Evolutionary conservation across 1,140 invertebrate genomes (phyloP).

Genomic region (Babylonia areolata): DNA sequence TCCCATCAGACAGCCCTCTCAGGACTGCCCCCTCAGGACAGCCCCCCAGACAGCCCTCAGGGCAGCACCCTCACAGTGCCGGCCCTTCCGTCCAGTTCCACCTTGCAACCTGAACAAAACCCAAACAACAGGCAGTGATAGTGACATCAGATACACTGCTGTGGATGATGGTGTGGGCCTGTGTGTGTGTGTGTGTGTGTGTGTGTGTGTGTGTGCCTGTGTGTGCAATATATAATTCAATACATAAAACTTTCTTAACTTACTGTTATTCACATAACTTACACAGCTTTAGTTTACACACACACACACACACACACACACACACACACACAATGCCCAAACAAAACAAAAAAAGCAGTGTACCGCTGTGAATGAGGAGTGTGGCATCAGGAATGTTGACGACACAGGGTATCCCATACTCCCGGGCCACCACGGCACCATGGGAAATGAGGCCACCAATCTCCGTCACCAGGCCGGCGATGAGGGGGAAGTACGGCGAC

Average conservation of each 20-base stretch:
- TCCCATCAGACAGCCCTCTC: slow-evolving; percentile 5
- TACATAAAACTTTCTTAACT: too few species aligned
- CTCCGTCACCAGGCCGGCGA: slow-evolving; percentile 89
- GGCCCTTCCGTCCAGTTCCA: slow-evolving; percentile 11
- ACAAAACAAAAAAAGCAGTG: slow-evolving; percentile 23
- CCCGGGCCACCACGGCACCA: slow-evolving; percentile 90
- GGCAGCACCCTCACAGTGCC: not conserved
- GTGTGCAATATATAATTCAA: too few species aligned
- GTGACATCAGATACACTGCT: too few species aligned
- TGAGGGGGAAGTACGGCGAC: slow-evolving; percentile 90
- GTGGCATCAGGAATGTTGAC: slow-evolving; percentile 85
- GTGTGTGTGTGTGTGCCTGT: too few species aligned
- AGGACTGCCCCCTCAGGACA: not conserved
- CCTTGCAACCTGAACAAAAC: not conserved
- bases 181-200: too few species aligned
- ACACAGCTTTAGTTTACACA: too few species aligned
- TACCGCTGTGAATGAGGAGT: slow-evolving; percentile 82
- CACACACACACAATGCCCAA: not conserved
- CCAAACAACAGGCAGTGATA: too few species aligned
- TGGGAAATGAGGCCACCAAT: slow-evolving; percentile 90
- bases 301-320: not conserved
- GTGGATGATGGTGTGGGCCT: too few species aligned
- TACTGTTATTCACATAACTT: too few species aligned
- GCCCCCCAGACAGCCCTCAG: not conserved
- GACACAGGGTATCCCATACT: slow-evolving; percentile 90